phyloP scores from a whole-genome alignment of 2,113 vertebrate genomes.

The mouse (Mus musculus) region GRCm39 chr8:46523501-46524000 shows the following conservation, averaged over 20 bases:
- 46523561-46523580: neutral
- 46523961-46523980: neutral
- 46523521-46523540: neutral
- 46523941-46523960: neutral
- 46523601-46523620: neutral
- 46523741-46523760: neutral
- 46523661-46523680: neutral
- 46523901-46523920: neutral
- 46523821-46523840: neutral
- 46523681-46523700: neutral
- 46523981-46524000: neutral
- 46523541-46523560: neutral
- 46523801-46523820: neutral
- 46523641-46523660: neutral
- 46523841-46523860: neutral
- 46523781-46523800: neutral
- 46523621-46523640: neutral
- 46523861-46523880: neutral
- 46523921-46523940: no score
- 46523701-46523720: neutral
- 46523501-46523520: neutral
- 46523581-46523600: neutral
- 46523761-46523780: neutral
- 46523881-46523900: neutral
- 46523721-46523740: neutral